These are phyloP conservation scores for Microchrysa polita DNA, from an alignment of 2,888 invertebrate genomes.

Conservation along the genomic window DNA sequence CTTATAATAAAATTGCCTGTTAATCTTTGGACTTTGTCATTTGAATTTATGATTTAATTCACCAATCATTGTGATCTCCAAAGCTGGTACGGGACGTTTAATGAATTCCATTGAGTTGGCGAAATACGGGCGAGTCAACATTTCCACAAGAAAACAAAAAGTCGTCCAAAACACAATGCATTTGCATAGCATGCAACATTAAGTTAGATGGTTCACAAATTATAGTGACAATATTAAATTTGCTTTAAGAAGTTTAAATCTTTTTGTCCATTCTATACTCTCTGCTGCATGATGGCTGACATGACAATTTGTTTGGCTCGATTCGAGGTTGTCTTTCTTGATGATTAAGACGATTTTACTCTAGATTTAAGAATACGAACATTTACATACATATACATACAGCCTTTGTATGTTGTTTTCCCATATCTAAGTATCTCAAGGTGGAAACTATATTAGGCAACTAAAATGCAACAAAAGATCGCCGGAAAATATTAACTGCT, in stretches of 20 bases:
- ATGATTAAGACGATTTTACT: constrained; percentile 16
- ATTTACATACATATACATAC: too few species aligned
- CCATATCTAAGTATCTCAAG: constrained; percentile 9
- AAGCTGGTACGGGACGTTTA: neutral
- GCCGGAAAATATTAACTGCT: constrained; percentile 9
- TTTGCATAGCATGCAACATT: constrained; percentile 17
- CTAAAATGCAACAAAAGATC: neutral
- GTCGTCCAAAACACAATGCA: neutral
- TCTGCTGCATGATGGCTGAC: neutral
- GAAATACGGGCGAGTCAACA: constrained; percentile 17
- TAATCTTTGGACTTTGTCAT: neutral
- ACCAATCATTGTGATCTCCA: constrained; percentile 1
- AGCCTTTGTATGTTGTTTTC: too few species aligned
- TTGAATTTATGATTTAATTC: neutral
- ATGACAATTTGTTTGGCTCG: neutral
- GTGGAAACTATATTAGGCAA: neutral
- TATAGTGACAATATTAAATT: constrained; percentile 33
- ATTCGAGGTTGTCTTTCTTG: constrained; percentile 11
- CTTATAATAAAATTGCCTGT: constrained; percentile 13
- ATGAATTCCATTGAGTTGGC: neutral
- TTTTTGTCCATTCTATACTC: constrained; percentile 1
- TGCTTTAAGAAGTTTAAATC: constrained; percentile 12
- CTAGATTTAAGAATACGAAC: neutral
- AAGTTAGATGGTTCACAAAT: constrained; percentile 5
- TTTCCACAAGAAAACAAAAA: neutral